Conservation (phyloP, 2,113 vertebrate species). For the Podarcis cretensis region DNA sequence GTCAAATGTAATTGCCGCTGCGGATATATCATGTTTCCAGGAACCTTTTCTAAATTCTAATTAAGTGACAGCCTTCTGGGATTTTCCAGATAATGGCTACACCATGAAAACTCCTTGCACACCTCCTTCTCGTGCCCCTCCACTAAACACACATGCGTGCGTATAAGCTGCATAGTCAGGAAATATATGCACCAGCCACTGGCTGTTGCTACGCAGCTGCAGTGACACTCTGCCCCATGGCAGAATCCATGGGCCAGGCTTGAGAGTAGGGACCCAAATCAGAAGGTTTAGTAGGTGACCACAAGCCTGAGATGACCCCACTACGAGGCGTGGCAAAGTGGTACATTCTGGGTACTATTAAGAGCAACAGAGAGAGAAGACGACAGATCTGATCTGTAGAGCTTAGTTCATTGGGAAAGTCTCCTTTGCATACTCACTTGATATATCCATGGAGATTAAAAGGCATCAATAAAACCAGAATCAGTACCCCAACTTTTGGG, state of each 20-base stretch:
- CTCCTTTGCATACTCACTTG: background rate
- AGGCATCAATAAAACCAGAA: background rate
- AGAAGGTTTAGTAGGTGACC: background rate
- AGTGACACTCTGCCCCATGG: background rate
- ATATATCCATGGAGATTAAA: background rate
- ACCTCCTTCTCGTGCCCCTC: background rate
- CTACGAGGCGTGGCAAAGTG: background rate
- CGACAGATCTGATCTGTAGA: background rate
- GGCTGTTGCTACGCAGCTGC: background rate
- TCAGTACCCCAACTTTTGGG: background rate
- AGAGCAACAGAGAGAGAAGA: background rate
- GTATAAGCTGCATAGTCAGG: background rate
- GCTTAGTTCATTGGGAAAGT: background rate
- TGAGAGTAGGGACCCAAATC: background rate
- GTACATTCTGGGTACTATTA: background rate
- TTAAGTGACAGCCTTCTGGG: conserved; percentile 29
- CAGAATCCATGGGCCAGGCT: background rate
- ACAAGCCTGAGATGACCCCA: background rate
- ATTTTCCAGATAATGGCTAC: conserved; percentile 30
- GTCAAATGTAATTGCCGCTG: conserved; percentile 29
- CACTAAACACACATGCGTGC: background rate
- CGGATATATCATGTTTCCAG: conserved; percentile 35
- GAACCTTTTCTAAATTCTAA: conserved; percentile 39
- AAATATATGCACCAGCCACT: background rate
- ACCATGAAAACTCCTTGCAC: background rate